Evolutionary conservation across 2,113 vertebrate species (phyloP), one percentile per base, ranked within the genome.

Genomic region (Hippopotamus amphibius): DNA sequence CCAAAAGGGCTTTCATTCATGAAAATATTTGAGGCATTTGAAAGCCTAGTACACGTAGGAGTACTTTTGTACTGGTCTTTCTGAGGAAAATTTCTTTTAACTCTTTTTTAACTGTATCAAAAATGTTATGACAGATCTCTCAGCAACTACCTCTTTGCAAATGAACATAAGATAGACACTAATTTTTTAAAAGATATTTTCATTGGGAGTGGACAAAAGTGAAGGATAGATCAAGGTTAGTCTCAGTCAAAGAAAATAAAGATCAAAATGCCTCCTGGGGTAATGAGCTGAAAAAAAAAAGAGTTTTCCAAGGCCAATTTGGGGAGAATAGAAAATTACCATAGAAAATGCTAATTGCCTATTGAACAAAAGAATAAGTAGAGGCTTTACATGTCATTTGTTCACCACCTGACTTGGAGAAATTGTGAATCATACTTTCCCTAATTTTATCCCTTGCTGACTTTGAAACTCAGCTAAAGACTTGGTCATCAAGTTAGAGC

Each of bases 21-120:
- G 98, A 98, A 99, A 99, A 98, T 98, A 99, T 99, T 98, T 96
- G 91, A 22, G 96, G 98, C 98, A 99, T 99, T 95, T 57, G 24
- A 97, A 98, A 98, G 95, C 97, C 98, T 98, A 95, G 97, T 97
- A 97, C 97, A 98, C 83, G 98, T 99, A 98, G 99, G 98, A 98
- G 98, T 98, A 96, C 97, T 98, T 98, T 98, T 98, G 71, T 98
- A 95, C 97, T 97, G 88, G 86, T 98, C 86, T 96, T 91, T 98
- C 97, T 95, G 95, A 96, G 91, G 93, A 88, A 97, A 97, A 93
- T 94, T 81, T 96, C 93, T 95, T 98, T 99, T 98, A 99, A 98
- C 98, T 98, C 98, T 96, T 99, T 98, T 81, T 68, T 86, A 97
- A 94, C 66, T 84, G 53, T 43, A 94, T 94, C 88, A 95, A 59